Evolutionary conservation across 2,113 vertebrate species (phyloP).

Genomic region (Oreochromis aureus): DNA sequence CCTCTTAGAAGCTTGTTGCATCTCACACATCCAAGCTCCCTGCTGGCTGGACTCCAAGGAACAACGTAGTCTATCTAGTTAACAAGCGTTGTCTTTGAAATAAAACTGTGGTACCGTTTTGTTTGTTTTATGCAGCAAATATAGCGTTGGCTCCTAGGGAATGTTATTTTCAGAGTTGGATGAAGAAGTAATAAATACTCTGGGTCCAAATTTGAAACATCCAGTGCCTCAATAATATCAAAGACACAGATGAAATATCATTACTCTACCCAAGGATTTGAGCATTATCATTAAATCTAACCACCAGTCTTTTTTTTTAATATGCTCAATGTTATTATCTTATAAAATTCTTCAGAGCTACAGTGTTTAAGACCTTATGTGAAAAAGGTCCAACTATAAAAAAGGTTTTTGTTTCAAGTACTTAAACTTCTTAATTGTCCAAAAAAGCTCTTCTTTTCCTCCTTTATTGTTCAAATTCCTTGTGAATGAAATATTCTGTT

Average conservation of each 20-base stretch:
- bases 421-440: not conserved
- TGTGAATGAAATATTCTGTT: not conserved
- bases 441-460: not conserved
- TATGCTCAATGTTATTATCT: not conserved
- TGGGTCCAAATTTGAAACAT: not conserved
- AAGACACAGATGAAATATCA: not conserved
- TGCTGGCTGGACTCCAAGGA: not conserved
- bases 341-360: not conserved
- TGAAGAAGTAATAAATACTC: not conserved
- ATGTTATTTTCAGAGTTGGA: not conserved
- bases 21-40: not conserved
- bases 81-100: conserved; percentile 9
- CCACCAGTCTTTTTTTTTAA: not conserved
- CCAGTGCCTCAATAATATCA: not conserved
- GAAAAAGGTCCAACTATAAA: not conserved
- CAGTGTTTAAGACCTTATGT: not conserved
- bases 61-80: not conserved
- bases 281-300: not conserved
- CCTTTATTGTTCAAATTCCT: not conserved
- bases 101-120: not conserved
- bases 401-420: not conserved
- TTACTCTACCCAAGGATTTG: not conserved
- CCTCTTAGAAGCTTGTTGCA: not conserved
- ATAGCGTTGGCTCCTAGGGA: not conserved
- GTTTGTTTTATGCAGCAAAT: not conserved